Base-by-base conservation (phyloP, 1,140 invertebrate species). In the Sarcophaga bullata region DNA sequence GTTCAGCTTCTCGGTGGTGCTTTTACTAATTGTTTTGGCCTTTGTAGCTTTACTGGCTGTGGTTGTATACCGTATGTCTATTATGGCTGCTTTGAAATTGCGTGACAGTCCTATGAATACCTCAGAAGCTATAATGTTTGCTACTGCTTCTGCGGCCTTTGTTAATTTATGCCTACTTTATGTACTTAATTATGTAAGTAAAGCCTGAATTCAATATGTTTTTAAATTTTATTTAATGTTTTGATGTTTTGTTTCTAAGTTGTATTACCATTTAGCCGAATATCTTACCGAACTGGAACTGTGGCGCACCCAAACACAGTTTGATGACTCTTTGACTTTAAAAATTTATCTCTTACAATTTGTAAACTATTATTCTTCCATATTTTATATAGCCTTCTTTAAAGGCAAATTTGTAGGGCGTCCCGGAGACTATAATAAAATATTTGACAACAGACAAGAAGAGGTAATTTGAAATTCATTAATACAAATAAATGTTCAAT, bases 301-400 rank as follows among this genome's bases (percentile, higher is more conserved):
- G 84, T 93, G 97, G 81, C 92, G 98, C 82, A 99, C 98, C 0
- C 98, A 99, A 91, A 98, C 97, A 0, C 97, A 99, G 91, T 99
- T 98, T 91, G 98, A 99, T 88, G 97, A 99, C 87, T 98, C 97
- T 68, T 91, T 99, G 17, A 99, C 97, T 0, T 91, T 99, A 11
- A 99, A 99, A 92, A 98, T 99, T 85, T 99, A 99, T 90, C 90
- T 99, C 9, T 93, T 99, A 54, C 97, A 99, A 91, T 99, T 99
- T 91, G 96, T 99, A 50, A 99, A 99, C 91, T 99, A 98, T 90
- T 99, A 99, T 91, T 96, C 98, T 25, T 98, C 97, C 1, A 98
- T 99, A 89, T 98, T 99, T 92, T 99, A 99, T 88, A 98, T 99
- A 86, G 98, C 98, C 0, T 99, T 99, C 91, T 95, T 99, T 85